These are phyloP conservation scores for Leptinotarsa tumamoca DNA, from an alignment of 2,888 invertebrate genomes.

Conservation along the genomic window DNA sequence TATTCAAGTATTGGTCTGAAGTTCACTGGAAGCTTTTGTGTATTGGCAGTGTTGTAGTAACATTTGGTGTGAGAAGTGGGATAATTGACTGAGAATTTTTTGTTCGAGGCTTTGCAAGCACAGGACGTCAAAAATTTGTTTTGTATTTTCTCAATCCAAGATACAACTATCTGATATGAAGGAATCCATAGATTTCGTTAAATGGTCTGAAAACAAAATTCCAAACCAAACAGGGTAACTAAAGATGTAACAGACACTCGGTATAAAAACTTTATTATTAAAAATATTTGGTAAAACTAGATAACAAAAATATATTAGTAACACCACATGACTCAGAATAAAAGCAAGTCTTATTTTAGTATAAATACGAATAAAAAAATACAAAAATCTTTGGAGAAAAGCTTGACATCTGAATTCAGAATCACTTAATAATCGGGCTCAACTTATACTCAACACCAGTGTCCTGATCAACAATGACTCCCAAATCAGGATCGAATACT, in stretches of 20 bases:
- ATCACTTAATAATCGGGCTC: slow-evolving; percentile 37
- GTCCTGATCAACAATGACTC: slow-evolving; percentile 49
- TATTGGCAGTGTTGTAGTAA: no score
- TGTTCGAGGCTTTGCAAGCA: no score
- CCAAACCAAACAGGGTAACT: neutral
- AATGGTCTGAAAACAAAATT: no score
- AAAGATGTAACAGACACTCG: neutral
- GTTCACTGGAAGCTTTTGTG: no score
- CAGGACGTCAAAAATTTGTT: no score
- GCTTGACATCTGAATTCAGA: neutral
- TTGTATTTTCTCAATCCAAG: no score
- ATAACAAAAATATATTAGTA: slow-evolving; percentile 29
- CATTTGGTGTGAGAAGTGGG: no score
- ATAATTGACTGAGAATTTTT: no score
- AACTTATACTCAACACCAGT: slow-evolving; percentile 50
- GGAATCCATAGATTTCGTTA: no score
- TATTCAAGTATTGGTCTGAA: no score
- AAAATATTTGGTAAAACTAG: slow-evolving; percentile 30
- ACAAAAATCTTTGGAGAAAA: slow-evolving; percentile 4
- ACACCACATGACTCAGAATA: slow-evolving; percentile 1
- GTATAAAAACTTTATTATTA: slow-evolving; percentile 20
- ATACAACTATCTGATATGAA: no score
- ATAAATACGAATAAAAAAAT: neutral
- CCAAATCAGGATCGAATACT: slow-evolving; percentile 47
- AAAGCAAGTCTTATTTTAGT: slow-evolving; percentile 2